Percentiles rank a stretch among this genome's conserved stretches.
phyloP scores from a whole-genome alignment of 2,888 invertebrate species.

The Magallana nippona region DNA sequence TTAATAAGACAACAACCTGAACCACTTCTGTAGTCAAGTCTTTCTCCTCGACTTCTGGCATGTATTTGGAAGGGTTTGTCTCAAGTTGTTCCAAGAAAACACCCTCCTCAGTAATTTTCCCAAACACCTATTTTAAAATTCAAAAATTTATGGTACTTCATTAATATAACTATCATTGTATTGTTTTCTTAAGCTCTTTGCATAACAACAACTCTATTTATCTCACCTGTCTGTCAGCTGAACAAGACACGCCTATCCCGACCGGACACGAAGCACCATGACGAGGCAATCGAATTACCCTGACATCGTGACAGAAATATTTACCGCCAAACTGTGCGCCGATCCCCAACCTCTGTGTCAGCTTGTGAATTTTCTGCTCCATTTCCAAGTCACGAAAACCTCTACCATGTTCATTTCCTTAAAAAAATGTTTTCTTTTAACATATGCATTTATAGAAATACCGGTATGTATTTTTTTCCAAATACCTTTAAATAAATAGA shows the following conservation, averaged over 20 bases:
- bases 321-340: conserved; percentile 81
- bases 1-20: conserved; percentile 60
- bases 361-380: conserved; percentile 74
- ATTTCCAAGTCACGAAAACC: conserved; percentile 78
- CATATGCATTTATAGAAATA: too few relatives aligned
- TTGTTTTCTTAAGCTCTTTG: not conserved
- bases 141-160: too few relatives aligned
- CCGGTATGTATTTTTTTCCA: too few relatives aligned
- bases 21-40: conserved; percentile 76
- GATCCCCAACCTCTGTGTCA: conserved; percentile 77
- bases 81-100: conserved; percentile 80
- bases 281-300: conserved; percentile 78
- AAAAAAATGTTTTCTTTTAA: not conserved
- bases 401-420: conserved; percentile 79
- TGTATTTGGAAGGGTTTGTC: conserved; percentile 77
- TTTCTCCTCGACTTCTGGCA: conserved; percentile 77
- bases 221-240: conserved; percentile 79
- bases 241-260: conserved; percentile 80
- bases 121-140: conserved; percentile 67
- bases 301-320: conserved; percentile 80
- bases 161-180: not conserved
- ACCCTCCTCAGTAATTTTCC: conserved; percentile 79
- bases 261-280: conserved; percentile 80
- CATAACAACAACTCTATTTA: not conserved
- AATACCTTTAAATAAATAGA: too few relatives aligned